Evolutionary conservation across 2,797 vertebrate genomes (phyloP), one percentile per base, ranked within the genome.

Genomic region (Sebastes umbrosus): DNA sequence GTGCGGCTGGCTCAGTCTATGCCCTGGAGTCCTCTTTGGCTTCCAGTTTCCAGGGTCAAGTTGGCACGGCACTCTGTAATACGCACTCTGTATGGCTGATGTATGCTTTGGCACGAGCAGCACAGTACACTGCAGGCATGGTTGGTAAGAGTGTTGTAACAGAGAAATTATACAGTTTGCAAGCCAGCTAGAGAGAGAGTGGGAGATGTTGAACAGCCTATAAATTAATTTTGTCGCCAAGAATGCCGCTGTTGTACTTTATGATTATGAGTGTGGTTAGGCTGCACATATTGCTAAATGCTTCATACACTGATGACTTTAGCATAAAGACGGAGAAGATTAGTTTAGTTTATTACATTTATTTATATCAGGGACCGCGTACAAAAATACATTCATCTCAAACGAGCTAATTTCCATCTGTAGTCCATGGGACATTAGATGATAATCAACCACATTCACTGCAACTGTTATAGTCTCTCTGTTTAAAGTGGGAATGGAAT

Each of bases 11-110:
- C 57, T 76, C 65, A 24, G 62, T 55, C 73, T 80, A 60, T 67
- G 63, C 75, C 75, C 84, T 16, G 59, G 62, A 85, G 85, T 75
- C 75, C 54, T 62, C 62, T 78, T 54, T 75, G 74, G 73, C 77
- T 69, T 69, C 60, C 68, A 27, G 60, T 80, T 87, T 83, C 80
- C 84, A 87, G 80, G 79, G 89, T 89, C 58, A 79, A 78, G 76
- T 77, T 89, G 83, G 85, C 88, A 77, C 27, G n/a, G 66, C 34
- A 7, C 80, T 78, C 32, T 82, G 27, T 43, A 43, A 43, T 43
- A 43, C 14, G 66, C 32, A 8, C 79, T 78, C 32, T 64, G 55
- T 77, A 65, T 65, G 83, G 50, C 73, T 77, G 79, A 81, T 89
- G 80, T 80, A 82, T 77, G 70, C 77, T 82, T 85, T 90, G 85